Conservation (phyloP, 2,888 invertebrate species). For the Strigamia maritima region DNA sequence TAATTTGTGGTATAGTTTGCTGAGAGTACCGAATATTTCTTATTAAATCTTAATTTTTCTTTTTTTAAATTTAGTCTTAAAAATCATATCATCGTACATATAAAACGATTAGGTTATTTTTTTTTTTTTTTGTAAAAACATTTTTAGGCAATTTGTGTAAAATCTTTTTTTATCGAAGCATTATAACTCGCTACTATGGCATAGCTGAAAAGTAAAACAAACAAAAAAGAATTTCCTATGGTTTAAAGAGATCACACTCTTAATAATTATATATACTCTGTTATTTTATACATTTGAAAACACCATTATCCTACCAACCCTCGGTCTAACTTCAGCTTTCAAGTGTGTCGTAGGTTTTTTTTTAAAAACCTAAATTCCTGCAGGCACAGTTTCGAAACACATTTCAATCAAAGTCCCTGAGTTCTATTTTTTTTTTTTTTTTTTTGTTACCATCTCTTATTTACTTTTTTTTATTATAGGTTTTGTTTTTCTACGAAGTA, state of each 20-base stretch:
- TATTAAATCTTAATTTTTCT: neutral
- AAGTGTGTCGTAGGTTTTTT: neutral
- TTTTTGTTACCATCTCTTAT: neutral
- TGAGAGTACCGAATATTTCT: constrained; percentile 35
- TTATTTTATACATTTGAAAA: constrained; percentile 15
- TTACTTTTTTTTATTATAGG: no score
- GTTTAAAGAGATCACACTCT: neutral
- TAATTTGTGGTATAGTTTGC: constrained; percentile 37
- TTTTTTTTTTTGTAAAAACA: neutral
- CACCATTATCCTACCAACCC: constrained; percentile 36
- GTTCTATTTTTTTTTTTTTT: neutral
- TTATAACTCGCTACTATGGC: neutral
- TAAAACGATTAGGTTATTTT: neutral
- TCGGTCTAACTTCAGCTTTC: constrained; percentile 31
- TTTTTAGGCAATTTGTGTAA: constrained; percentile 9
- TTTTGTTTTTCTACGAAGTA: neutral
- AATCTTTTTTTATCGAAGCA: neutral
- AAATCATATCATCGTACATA: constrained; percentile 1
- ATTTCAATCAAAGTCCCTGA: constrained; percentile 5
- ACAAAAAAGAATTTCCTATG: neutral
- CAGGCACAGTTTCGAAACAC: constrained; percentile 15
- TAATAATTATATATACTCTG: constrained; percentile 15
- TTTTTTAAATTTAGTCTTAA: neutral
- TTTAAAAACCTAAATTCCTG: neutral
- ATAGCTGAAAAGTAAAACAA: neutral